phyloP scores from a whole-genome alignment of 2,888 invertebrate species.

The Macrosoma leucophasiata region DNA sequence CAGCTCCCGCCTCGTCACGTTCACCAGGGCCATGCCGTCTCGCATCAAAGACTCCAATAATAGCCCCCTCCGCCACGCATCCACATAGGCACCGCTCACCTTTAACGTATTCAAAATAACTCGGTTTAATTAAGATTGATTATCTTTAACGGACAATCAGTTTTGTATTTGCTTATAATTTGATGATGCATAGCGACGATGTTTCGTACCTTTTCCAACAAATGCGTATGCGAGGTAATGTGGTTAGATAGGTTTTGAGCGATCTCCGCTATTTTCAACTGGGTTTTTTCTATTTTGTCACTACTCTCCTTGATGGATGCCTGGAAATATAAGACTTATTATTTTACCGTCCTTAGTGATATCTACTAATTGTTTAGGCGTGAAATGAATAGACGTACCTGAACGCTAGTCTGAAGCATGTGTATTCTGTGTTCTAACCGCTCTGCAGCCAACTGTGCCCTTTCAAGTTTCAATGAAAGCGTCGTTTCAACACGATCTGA shows the following conservation, averaged over 20 bases:
- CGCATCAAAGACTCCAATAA: constrained; percentile 65
- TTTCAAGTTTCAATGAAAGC: constrained; percentile 60
- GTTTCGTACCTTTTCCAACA: constrained; percentile 68
- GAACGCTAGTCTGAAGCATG: constrained; percentile 62
- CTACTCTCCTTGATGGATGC: constrained; percentile 60
- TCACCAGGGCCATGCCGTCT: constrained; percentile 67
- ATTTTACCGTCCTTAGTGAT: no score
- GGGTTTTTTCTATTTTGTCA: constrained; percentile 56
- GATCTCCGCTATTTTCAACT: constrained; percentile 51
- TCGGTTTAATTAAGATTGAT: no score
- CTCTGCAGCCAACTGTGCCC: constrained; percentile 67
- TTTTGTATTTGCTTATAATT: background rate
- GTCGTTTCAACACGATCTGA: constrained; percentile 67
- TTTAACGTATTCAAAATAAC: no score
- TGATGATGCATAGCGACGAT: constrained; percentile 1
- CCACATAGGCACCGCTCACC: constrained; percentile 79
- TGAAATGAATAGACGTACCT: constrained; percentile 37
- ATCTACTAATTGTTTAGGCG: no score
- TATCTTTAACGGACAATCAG: constrained; percentile 2
- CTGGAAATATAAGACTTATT: constrained; percentile 39
- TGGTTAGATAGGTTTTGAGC: constrained; percentile 58
- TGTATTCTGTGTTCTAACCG: constrained; percentile 63
- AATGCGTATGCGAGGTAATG: constrained; percentile 49
- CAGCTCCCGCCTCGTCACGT: constrained; percentile 70
- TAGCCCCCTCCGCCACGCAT: constrained; percentile 74